These are phyloP conservation scores for Papilio dardanus DNA, from an alignment of 1,140 invertebrate genomes.

Conservation along the genomic window DNA sequence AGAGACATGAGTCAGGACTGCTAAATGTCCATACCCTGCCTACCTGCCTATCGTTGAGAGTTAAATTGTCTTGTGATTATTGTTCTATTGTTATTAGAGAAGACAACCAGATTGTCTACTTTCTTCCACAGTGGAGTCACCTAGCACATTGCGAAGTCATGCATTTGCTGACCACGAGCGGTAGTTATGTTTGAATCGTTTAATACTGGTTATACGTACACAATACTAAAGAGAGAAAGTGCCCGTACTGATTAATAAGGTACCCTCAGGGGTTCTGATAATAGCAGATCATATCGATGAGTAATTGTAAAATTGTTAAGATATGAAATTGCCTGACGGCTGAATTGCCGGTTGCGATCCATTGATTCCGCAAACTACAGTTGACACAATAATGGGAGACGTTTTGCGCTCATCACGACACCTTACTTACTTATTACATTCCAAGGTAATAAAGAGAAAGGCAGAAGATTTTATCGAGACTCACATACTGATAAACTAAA, in stretches of 20 bases:
- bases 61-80: no score
- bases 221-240: constrained; percentile 58
- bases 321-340: constrained; percentile 52
- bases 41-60: no score
- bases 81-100: no score
- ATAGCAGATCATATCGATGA: constrained; percentile 62
- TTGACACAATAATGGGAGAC: constrained; percentile 63
- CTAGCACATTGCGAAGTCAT: not conserved
- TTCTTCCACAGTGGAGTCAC: not conserved
- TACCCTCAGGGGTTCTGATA: constrained; percentile 54
- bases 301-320: constrained; percentile 69
- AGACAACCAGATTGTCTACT: no score
- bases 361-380: constrained; percentile 55
- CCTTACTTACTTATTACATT: not conserved
- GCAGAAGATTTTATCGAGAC: no score
- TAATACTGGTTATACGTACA: constrained; percentile 16
- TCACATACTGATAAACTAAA: no score
- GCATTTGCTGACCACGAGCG: not conserved
- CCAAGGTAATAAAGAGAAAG: not conserved
- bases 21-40: no score
- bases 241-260: constrained; percentile 62
- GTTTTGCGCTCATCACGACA: constrained; percentile 2
- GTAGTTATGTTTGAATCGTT: not conserved
- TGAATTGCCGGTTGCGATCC: constrained; percentile 51
- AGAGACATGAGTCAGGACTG: no score